Evolutionary conservation across 2,888 invertebrate species (phyloP).

Genomic region (Acleris laterana): DNA sequence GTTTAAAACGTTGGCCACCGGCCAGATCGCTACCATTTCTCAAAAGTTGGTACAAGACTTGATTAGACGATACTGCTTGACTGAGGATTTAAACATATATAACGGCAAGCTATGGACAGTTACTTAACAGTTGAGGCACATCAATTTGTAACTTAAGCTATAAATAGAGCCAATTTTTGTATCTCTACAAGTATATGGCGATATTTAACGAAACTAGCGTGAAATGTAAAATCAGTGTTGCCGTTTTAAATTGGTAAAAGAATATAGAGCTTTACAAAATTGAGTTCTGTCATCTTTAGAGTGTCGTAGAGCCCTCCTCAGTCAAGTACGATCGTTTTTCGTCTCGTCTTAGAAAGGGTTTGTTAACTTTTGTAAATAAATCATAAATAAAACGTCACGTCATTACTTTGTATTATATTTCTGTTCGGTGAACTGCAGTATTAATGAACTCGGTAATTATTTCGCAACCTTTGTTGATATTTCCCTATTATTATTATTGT

Average conservation of each 20-base stretch:
- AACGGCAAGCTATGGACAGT: neutral
- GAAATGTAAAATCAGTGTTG: too few relatives aligned
- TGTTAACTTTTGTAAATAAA: conserved; percentile 80
- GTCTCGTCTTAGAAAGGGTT: conserved; percentile 59
- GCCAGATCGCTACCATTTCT: neutral
- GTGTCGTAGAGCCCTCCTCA: conserved; percentile 9
- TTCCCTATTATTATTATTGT: conserved; percentile 69
- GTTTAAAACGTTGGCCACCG: neutral
- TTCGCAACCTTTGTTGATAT: conserved; percentile 72
- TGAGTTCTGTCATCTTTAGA: neutral
- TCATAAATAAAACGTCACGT: conserved; percentile 55
- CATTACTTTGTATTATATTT: conserved; percentile 63
- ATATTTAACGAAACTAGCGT: too few relatives aligned
- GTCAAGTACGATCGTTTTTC: conserved; percentile 34
- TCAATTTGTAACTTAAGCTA: too few relatives aligned
- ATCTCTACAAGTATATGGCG: too few relatives aligned
- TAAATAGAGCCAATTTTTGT: too few relatives aligned
- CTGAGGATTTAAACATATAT: conserved; percentile 1
- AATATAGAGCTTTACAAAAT: too few relatives aligned
- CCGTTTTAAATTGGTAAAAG: too few relatives aligned
- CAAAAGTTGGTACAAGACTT: conserved; percentile 10
- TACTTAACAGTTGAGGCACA: too few relatives aligned
- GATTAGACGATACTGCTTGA: neutral
- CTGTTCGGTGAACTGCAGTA: conserved; percentile 70
- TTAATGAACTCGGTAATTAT: conserved; percentile 60